phyloP scores from a whole-genome alignment of 64 coral and sea anemone species.

The Acropora yongei region DNA sequence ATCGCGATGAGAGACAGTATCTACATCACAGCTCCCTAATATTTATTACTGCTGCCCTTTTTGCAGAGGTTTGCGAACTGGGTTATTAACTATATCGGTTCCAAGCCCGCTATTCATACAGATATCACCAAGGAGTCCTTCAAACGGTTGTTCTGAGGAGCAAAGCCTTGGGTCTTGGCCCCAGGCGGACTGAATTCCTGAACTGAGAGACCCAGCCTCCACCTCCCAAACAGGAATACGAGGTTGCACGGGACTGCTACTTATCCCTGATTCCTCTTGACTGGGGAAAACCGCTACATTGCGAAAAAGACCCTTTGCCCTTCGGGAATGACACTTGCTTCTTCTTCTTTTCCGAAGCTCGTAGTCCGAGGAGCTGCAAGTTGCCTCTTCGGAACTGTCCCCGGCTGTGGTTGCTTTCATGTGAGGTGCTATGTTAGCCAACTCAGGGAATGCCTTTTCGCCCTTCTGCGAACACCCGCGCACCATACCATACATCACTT shows the following conservation, averaged over 20 bases:
- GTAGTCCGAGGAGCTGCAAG: background rate
- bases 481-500: background rate
- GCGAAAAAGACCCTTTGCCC: background rate
- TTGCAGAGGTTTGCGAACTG: background rate
- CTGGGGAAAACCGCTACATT: constrained; percentile 17
- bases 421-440: background rate
- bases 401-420: background rate
- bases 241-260: background rate
- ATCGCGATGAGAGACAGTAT: background rate
- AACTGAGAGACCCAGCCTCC: background rate
- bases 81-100: constrained; percentile 23
- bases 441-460: background rate
- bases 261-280: background rate
- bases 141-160: background rate
- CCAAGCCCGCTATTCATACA: constrained; percentile 43
- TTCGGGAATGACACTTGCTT: background rate
- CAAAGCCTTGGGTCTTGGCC: background rate
- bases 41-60: background rate
- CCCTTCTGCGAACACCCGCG: background rate
- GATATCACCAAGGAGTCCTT: constrained; percentile 48
- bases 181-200: background rate
- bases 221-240: background rate
- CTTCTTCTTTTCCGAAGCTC: background rate
- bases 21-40: background rate
- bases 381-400: background rate